Evolutionary conservation across 2,888 invertebrate species (phyloP), one percentile per base, ranked within the genome.

Genomic region (Asteroscopus sphinx): DNA sequence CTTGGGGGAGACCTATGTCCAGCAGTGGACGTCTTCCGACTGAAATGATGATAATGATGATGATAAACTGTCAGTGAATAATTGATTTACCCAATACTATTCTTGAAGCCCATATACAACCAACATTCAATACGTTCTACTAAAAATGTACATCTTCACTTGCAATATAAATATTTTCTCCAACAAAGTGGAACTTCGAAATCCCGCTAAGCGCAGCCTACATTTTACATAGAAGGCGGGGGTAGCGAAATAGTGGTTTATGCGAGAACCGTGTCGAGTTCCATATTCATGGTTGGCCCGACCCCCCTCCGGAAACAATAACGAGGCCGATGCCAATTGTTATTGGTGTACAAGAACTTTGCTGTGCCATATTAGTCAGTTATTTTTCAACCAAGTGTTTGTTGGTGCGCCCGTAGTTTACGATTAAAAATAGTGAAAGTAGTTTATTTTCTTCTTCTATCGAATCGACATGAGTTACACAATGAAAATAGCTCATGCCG

Each of bases 221-320:
- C 48, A 73, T 73, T 73, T 68, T 73, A 73, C 42, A 71, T 65
- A 47, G 48, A 46, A 60, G 60, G 59, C 40, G 46, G 49, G 49
- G 40, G 73, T 59, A 61, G 52, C 48, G 53, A 61, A 73, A 62
- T 62, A 69, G 58, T 73, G 56, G 61, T 72, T 69, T 72, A 72
- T 69, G 65, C 56, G 61, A 57, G 54, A 62, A 54, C 55, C 56
- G 59, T 59, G 71, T 66, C 59, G 62, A 54, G 56, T 57, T 73
- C 65, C 53, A 70, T 70, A 73, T 72, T 72, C 74, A 70, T 65
- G 61, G 65, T 47, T 61, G 48, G 55, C 41, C 51, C 54, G 49
- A 48, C 44, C 58, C 53, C 58, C 45, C 48, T 52, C 52, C 66
- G 69, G 73, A 77, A 71, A 66, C 73, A 77, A 76, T 77, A 77